Conservation (phyloP, 2,888 invertebrate genomes). For the Orchestes rusci region DNA sequence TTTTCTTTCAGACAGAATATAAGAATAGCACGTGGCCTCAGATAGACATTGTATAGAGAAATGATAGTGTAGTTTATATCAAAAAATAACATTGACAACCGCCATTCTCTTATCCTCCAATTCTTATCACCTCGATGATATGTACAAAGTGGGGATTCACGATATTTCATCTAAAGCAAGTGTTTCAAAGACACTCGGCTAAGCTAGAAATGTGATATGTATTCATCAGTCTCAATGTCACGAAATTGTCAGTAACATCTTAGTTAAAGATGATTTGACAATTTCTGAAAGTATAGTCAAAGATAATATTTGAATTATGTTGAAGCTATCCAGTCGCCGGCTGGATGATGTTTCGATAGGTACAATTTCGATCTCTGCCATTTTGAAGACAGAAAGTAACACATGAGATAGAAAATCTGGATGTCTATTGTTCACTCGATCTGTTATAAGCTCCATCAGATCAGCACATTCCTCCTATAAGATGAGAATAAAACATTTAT, state of each 20-base stretch:
- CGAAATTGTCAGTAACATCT: slow-evolving; percentile 33
- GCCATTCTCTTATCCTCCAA: no score
- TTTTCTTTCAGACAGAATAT: no score
- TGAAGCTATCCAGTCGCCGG: slow-evolving; percentile 4
- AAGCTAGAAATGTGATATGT: slow-evolving; percentile 21
- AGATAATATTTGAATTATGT: slow-evolving; percentile 4
- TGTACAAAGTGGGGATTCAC: slow-evolving; percentile 41
- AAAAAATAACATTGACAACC: no score
- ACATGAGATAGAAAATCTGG: slow-evolving; percentile 81
- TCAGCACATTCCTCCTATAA: slow-evolving; percentile 77
- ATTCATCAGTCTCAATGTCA: slow-evolving; percentile 38
- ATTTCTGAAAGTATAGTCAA: slow-evolving; percentile 19
- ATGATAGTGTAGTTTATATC: no score
- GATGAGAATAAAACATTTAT: no score
- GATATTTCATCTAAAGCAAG: slow-evolving; percentile 23
- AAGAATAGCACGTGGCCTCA: no score
- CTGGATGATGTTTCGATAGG: slow-evolving; percentile 59
- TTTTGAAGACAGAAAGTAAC: slow-evolving; percentile 83
- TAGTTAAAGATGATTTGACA: slow-evolving; percentile 28
- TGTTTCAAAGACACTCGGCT: slow-evolving; percentile 23
- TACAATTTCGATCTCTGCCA: slow-evolving; percentile 84
- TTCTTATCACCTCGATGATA: no score
- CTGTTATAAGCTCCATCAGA: slow-evolving; percentile 71
- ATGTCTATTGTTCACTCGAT: slow-evolving; percentile 78
- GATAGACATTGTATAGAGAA: no score